Evolutionary conservation across 2,888 invertebrate species (phyloP), one percentile per base, ranked within the genome.

Genomic region (Lysandra coridon): DNA sequence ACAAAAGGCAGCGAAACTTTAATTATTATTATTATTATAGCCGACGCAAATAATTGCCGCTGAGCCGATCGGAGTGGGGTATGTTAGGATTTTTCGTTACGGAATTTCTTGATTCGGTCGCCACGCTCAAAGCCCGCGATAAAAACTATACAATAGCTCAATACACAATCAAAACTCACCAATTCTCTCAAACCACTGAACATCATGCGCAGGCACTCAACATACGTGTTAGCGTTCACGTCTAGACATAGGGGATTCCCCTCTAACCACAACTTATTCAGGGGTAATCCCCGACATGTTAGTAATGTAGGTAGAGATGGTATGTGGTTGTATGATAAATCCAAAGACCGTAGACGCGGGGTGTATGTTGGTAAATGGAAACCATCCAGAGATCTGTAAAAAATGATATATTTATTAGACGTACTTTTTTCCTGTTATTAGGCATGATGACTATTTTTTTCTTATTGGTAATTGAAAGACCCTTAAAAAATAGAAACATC

Each of bases 161-260:
- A 40, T 44, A 44, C 7, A 44, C 44, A 44, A 44, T 44, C 44
- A 44, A 12, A 30, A 91, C 94, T 93, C 85, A 96, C 95, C 83
- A 96, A 86, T 83, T 92, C 92, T 64, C 83, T 86, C 69, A 96
- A 81, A 74, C 88, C 85, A 0, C 95, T 95, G 83, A 95, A 96
- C 81, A 95, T 90, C 83, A 91, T 89, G 81, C 87, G 94, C 0
- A 95, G 85, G 1, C 94, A 92, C 75, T 95, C 95, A 17, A 96
- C 90, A 86, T 97, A 98, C 1, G 4, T 95, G 90, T 0, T 90
- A 87, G 0, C 95, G 92, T 79, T 95, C 95, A 0, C 96, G 83
- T 96, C 95, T 78, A 95, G 95, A 85, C 97, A 97, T 0, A 97
- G 83, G 0, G 97, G 96, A 90, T 97, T 98, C 0, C 96, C 96